phyloP scores from a whole-genome alignment of 2,888 invertebrate species.

The Steromphala cineraria region DNA sequence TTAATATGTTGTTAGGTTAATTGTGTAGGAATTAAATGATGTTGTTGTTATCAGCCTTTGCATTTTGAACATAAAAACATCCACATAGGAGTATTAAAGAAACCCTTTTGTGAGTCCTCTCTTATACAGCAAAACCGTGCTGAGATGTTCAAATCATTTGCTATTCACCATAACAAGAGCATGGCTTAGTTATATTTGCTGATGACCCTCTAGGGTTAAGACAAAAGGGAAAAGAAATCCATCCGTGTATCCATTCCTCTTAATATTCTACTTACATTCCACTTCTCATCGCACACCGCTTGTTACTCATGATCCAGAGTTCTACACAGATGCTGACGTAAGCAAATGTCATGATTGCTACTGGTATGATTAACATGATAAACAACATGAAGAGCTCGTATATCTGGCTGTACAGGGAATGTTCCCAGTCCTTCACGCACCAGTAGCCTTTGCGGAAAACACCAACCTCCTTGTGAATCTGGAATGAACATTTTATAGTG shows the following conservation, averaged over 20 bases:
- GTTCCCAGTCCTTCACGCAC: slow-evolving; percentile 79
- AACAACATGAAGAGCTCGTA: slow-evolving; percentile 82
- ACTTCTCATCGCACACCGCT: slow-evolving; percentile 28
- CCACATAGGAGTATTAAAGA: no score
- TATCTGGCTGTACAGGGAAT: slow-evolving; percentile 52
- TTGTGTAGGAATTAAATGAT: no score
- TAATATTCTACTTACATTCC: slow-evolving; percentile 28
- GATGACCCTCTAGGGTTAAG: no score
- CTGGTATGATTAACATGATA: slow-evolving; percentile 80
- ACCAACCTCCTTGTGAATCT: slow-evolving; percentile 42
- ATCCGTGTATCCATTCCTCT: not conserved
- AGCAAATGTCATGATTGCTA: slow-evolving; percentile 81
- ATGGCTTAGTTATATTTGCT: no score
- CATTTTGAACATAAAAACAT: no score
- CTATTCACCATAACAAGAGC: no score
- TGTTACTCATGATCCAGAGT: slow-evolving; percentile 44
- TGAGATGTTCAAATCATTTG: no score
- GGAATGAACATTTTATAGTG: not conserved
- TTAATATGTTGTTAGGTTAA: no score
- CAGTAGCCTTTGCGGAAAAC: slow-evolving; percentile 75
- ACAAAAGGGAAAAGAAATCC: no score
- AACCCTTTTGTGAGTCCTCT: no score
- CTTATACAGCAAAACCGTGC: no score
- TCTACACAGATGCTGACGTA: slow-evolving; percentile 82
- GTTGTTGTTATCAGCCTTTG: no score